Conservation (phyloP, 2,113 vertebrate species). For the Perca schrenkii region DNA sequence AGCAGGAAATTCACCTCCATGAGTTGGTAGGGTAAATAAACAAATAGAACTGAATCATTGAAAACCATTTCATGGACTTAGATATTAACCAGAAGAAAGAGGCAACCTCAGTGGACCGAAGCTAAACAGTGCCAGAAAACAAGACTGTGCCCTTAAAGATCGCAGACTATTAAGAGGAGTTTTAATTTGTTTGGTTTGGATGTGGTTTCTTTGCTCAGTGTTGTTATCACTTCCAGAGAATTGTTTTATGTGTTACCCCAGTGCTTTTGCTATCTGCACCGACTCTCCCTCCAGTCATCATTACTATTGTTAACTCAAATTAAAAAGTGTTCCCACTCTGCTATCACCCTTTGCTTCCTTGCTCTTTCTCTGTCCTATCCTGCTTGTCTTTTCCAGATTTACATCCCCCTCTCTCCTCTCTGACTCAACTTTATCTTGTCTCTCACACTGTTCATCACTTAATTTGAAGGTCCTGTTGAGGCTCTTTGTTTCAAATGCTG, state of each 20-base stretch:
- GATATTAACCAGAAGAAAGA: slow-evolving; percentile 11
- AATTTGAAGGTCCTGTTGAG: slow-evolving; percentile 9
- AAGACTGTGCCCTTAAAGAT: slow-evolving; percentile 24
- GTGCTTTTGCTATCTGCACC: slow-evolving; percentile 18
- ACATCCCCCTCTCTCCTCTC: background rate
- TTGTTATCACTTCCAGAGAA: slow-evolving; percentile 48
- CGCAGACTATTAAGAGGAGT: background rate
- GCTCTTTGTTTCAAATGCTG: slow-evolving; percentile 29
- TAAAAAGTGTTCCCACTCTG: slow-evolving; percentile 10
- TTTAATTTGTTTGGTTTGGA: slow-evolving; percentile 46
- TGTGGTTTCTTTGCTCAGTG: slow-evolving; percentile 46
- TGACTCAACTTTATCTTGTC: slow-evolving; percentile 4
- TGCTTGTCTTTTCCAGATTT: background rate
- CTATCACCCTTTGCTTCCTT: background rate
- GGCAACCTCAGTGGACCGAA: background rate
- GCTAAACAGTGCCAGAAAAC: slow-evolving; percentile 16
- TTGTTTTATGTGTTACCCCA: slow-evolving; percentile 20
- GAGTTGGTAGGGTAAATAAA: background rate
- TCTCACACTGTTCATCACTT: slow-evolving; percentile 20
- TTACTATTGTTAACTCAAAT: slow-evolving; percentile 53
- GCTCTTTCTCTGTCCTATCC: background rate
- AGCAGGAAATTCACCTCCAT: slow-evolving; percentile 8
- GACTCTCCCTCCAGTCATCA: slow-evolving; percentile 43
- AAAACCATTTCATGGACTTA: background rate
- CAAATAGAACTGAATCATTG: background rate